These are phyloP conservation scores for Tor tambroides DNA, from an alignment of 2,113 vertebrate species.

Conservation along the genomic window DNA sequence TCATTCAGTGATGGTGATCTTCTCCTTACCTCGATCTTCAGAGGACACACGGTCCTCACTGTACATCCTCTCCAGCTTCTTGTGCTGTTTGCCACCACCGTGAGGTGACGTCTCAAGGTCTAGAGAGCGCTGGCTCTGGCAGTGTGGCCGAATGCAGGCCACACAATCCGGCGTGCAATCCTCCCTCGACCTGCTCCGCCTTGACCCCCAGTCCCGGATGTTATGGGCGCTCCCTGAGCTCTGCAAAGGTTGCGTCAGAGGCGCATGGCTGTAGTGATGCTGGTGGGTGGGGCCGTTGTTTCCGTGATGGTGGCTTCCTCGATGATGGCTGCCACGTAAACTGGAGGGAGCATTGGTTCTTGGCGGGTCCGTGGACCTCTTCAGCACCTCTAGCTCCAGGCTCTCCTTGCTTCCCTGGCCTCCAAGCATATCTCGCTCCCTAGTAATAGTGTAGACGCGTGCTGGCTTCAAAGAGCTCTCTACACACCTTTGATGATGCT, in stretches of 20 bases:
- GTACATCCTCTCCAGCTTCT: slow-evolving; percentile 93
- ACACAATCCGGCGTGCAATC: slow-evolving; percentile 85
- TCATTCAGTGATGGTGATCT: neutral
- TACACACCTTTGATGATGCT: slow-evolving; percentile 61
- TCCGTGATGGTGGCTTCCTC: slow-evolving; percentile 78
- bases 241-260: slow-evolving; percentile 75
- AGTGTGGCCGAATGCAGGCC: slow-evolving; percentile 78
- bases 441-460: slow-evolving; percentile 90
- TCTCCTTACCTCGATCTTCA: slow-evolving; percentile 73
- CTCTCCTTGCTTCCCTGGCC: slow-evolving; percentile 78
- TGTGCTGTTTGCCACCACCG: slow-evolving; percentile 77
- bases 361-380: slow-evolving; percentile 69
- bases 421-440: slow-evolving; percentile 86
- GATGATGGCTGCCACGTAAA: slow-evolving; percentile 57
- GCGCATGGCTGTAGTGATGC: slow-evolving; percentile 52
- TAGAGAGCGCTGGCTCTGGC: slow-evolving; percentile 83
- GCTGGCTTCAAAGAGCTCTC: slow-evolving; percentile 76
- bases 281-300: slow-evolving; percentile 67
- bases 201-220: slow-evolving; percentile 75
- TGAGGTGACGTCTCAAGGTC: slow-evolving; percentile 82
- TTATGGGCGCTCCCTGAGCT: slow-evolving; percentile 78
- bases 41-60: slow-evolving; percentile 86
- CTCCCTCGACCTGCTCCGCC: slow-evolving; percentile 80
- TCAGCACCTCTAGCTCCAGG: slow-evolving; percentile 89
- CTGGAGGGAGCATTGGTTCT: slow-evolving; percentile 8